A percentile compares a stretch with the other conserved stretches of the same genome.
Evolutionary conservation across 1,140 invertebrate genomes (phyloP).

Genomic region (Drosophila hydei): DNA sequence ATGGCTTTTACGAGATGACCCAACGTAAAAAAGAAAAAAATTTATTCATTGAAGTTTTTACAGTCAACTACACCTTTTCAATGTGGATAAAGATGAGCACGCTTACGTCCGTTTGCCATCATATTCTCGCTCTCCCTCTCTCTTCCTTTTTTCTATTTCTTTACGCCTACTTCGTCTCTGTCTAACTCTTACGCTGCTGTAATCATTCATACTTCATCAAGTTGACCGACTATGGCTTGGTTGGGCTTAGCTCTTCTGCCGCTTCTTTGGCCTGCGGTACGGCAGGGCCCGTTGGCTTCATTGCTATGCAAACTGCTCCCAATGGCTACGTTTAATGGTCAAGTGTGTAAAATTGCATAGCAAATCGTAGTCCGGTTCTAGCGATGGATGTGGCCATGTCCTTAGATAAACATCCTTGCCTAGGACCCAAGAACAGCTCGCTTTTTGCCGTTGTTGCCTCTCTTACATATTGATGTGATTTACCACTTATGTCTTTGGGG

Average conservation of each 20-base stretch:
- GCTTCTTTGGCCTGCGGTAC: conserved; percentile 37
- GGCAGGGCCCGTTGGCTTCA: conserved; percentile 57
- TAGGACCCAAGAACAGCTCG: conserved; percentile 7
- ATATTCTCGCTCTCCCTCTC: not conserved
- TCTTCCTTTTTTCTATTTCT: not conserved
- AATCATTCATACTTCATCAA: conserved; percentile 83
- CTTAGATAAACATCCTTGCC: conserved; percentile 76
- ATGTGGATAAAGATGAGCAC: conserved; percentile 56
- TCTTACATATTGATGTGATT: conserved; percentile 83
- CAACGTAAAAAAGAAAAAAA: conserved; percentile 55
- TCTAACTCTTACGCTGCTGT: conserved; percentile 44
- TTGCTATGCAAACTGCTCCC: conserved; percentile 82
- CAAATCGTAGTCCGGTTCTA: conserved; percentile 62
- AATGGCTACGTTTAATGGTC: conserved; percentile 83
- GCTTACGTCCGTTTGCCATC: no score
- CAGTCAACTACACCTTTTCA: conserved; percentile 80
- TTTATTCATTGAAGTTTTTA: conserved; percentile 82
- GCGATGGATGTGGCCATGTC: conserved; percentile 45
- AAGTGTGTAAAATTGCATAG: conserved; percentile 83
- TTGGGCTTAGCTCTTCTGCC: conserved; percentile 26
- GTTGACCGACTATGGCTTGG: conserved; percentile 60
- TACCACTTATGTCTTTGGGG: conserved; percentile 77
- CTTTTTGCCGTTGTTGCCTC: conserved; percentile 44
- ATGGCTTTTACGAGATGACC: conserved; percentile 60
- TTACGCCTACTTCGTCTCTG: conserved; percentile 22